These are phyloP conservation scores for Bolborhynchus lineola DNA, from an alignment of 2,113 vertebrate genomes.

Conservation along the genomic window DNA sequence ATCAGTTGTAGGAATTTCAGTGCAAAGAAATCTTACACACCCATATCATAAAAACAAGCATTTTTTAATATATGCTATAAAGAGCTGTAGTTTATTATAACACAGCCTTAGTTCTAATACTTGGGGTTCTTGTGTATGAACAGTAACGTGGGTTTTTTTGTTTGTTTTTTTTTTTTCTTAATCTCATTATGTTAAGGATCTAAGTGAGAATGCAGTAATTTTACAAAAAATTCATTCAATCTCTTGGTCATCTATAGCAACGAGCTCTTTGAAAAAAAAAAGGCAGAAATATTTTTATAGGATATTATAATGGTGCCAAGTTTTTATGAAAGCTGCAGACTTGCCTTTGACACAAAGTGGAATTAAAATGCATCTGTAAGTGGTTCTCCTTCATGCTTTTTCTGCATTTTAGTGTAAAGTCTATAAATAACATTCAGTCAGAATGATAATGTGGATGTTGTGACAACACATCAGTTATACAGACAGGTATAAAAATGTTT, in stretches of 20 bases:
- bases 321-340: not conserved
- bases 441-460: not conserved
- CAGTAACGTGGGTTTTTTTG: not conserved
- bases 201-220: not conserved
- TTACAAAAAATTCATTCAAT: not conserved
- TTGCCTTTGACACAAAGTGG: not conserved
- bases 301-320: not conserved
- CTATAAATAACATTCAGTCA: not conserved
- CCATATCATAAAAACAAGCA: slow-evolving; percentile 6
- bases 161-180: fast-evolving
- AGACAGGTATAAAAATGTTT: slow-evolving; percentile 19
- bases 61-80: not conserved
- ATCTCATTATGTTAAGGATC: not conserved
- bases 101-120: not conserved
- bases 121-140: not conserved
- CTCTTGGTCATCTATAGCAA: not conserved
- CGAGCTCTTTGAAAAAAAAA: not conserved
- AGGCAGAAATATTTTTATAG: not conserved
- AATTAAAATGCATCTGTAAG: not conserved
- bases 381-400: not conserved
- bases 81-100: not conserved
- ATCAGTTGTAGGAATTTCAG: slow-evolving; percentile 8
- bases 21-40: slow-evolving; percentile 33
- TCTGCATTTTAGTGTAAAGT: not conserved
- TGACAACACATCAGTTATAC: not conserved